Base-by-base conservation (phyloP, 1,140 invertebrate genomes). In the Agraylea sexmaculata region DNA sequence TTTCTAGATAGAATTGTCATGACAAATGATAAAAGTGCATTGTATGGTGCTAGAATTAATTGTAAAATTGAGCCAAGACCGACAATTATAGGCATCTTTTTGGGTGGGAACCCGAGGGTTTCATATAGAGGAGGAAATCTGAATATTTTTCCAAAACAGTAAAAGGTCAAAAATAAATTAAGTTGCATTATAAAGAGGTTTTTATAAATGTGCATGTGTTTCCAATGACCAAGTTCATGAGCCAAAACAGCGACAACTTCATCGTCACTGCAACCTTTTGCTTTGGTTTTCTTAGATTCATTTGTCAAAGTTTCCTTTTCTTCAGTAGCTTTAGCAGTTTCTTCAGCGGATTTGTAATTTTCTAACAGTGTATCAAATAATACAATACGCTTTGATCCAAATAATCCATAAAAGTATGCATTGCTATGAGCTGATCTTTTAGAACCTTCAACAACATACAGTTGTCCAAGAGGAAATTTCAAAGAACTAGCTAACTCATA, bases 201-300 rank as follows among this genome's bases (percentile, higher is more conserved):
- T 54, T 93, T 93, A 11, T 88, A 64, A 28, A 87, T 79, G 64
- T 99, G 95, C 54, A 77, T 88, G 35, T 88, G 72, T 53, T 87
- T 87, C 96, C 96, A 99, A 59, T 99, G 96, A 4, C 93, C 94
- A 35, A 99, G 68, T 69, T 99, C 96, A 67, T 99, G 95, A 8
- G 80, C 86, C 30, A 99, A 68, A 23, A 99, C 85, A 34, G 92
- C 94, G 28, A 99, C 62, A 46, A 99, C 84, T 71, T 99, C 95
- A 51, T 87, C 77, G 55, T 92, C 82, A 21, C 77, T 83, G 59
- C 91, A 95, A n/a, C 87, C 87, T 50, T 78, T 74, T 36, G 64
- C 61, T 12, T 58, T 53, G 12, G 17, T 50, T 27, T 36, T 50
- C 46, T 17, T 49, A 32, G 13, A 45, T 38, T 27, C 30, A 46